phyloP scores from a whole-genome alignment of 2,888 invertebrate species.

The Apamea sordens region DNA sequence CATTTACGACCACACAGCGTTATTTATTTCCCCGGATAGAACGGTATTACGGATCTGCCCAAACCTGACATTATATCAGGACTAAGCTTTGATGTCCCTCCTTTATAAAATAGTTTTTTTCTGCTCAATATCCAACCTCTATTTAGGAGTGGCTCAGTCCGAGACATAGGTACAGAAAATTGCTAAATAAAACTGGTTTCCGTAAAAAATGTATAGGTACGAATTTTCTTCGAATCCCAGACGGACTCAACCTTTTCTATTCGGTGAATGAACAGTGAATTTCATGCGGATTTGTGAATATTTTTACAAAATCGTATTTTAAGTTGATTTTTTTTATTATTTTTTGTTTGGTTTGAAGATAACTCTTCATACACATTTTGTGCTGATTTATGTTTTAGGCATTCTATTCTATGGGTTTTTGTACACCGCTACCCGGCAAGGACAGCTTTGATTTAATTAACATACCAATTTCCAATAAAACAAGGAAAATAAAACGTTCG shows the following conservation, averaged over 20 bases:
- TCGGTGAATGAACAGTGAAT: slow-evolving; percentile 42
- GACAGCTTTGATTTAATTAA: slow-evolving; percentile 39
- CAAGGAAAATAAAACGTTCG: slow-evolving; percentile 42
- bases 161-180: slow-evolving; percentile 46
- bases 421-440: background rate
- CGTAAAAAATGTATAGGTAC: slow-evolving; percentile 34
- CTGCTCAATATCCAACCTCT: slow-evolving; percentile 50
- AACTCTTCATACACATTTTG: slow-evolving; percentile 3
- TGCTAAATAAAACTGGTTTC: slow-evolving; percentile 55
- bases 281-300: slow-evolving; percentile 45
- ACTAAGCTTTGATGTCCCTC: slow-evolving; percentile 70
- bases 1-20: slow-evolving; percentile 67
- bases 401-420: slow-evolving; percentile 7
- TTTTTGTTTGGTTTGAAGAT: slow-evolving; percentile 28
- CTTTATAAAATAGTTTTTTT: slow-evolving; percentile 61
- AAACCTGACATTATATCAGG: slow-evolving; percentile 67
- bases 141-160: slow-evolving; percentile 48
- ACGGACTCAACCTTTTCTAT: slow-evolving; percentile 43
- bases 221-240: slow-evolving; percentile 53
- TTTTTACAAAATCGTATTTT: slow-evolving; percentile 43
- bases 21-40: slow-evolving; percentile 63
- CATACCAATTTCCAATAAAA: slow-evolving; percentile 30
- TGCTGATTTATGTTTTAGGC: slow-evolving; percentile 5
- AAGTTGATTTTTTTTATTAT: slow-evolving; percentile 22
- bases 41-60: slow-evolving; percentile 39